Evolutionary conservation across 2,797 vertebrate species (phyloP).

Genomic region (Enteromius fasciolatus): DNA sequence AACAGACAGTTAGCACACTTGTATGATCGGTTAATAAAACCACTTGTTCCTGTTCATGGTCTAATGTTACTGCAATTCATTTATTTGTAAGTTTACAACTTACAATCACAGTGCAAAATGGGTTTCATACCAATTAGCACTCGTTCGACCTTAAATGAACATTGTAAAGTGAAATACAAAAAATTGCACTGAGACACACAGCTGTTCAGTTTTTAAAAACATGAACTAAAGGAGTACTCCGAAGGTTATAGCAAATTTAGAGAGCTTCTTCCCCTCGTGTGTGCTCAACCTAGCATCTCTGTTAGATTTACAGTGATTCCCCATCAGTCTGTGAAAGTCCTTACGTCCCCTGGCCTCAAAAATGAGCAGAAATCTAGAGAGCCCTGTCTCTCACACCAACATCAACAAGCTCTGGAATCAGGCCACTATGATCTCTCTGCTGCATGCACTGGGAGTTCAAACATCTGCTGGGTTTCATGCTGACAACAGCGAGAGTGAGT

Average conservation of each 20-base stretch:
- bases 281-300: background rate
- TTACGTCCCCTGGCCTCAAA: background rate
- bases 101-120: background rate
- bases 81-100: background rate
- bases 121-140: background rate
- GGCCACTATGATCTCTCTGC: background rate
- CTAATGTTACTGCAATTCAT: background rate
- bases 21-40: background rate
- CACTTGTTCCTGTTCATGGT: background rate
- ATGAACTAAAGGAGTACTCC: background rate
- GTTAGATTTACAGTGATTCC: slow-evolving; percentile 19
- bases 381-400: background rate
- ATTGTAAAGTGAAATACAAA: background rate
- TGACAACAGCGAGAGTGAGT: background rate
- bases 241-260: slow-evolving; percentile 8
- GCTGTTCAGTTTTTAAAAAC: background rate
- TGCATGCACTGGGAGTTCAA: background rate
- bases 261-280: background rate
- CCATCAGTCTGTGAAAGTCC: background rate
- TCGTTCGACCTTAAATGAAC: background rate
- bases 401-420: slow-evolving; percentile 15
- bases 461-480: slow-evolving; percentile 22
- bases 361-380: slow-evolving; percentile 16
- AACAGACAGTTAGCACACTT: slow-evolving; percentile 20
- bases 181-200: background rate